Conservation (phyloP, 2,888 invertebrate genomes). For the Brenthis daphne region DNA sequence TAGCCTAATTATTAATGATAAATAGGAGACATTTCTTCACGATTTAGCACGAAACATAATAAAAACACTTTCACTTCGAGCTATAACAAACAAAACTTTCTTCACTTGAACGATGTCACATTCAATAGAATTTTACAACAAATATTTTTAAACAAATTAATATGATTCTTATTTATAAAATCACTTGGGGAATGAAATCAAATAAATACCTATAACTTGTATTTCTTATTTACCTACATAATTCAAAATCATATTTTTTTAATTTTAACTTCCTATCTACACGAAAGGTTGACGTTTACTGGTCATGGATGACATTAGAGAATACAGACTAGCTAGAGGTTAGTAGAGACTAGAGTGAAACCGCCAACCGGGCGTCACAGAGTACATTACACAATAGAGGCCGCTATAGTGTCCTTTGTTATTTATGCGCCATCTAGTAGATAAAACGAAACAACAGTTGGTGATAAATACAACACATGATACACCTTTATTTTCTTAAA, state of each 20-base stretch:
- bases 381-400: too few relatives aligned
- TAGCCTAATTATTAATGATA: slow-evolving; percentile 41
- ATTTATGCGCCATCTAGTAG: too few relatives aligned
- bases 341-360: too few relatives aligned
- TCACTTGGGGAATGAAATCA: too few relatives aligned
- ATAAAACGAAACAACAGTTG: too few relatives aligned
- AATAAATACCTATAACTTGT: not conserved
- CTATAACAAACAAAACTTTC: slow-evolving; percentile 45
- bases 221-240: slow-evolving; percentile 7
- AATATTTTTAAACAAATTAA: not conserved
- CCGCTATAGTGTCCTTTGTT: too few relatives aligned
- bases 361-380: too few relatives aligned
- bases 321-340: too few relatives aligned
- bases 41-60: slow-evolving; percentile 58
- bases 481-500: too few relatives aligned
- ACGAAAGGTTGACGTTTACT: slow-evolving; percentile 18
- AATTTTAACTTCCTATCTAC: not conserved
- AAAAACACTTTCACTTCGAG: slow-evolving; percentile 58
- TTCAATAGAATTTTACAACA: slow-evolving; percentile 1
- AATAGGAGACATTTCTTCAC: slow-evolving; percentile 50
- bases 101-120: slow-evolving; percentile 21
- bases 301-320: too few relatives aligned
- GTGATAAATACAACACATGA: too few relatives aligned
- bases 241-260: slow-evolving; percentile 7
- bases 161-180: not conserved